Evolutionary conservation across 2,888 invertebrate species (phyloP).

Genomic region (Hermaeophaga mercurialis): DNA sequence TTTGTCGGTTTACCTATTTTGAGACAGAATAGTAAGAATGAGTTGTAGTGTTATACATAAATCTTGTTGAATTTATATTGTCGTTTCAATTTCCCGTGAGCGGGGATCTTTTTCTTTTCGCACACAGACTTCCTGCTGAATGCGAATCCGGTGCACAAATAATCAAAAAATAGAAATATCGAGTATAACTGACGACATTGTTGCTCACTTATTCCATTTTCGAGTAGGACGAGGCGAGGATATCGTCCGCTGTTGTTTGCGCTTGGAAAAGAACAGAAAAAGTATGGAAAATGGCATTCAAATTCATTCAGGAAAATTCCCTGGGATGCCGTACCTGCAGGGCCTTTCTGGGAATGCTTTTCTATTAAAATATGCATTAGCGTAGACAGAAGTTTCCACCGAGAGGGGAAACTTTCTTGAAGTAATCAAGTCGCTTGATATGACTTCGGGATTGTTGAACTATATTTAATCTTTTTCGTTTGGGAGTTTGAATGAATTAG

Average conservation of each 20-base stretch:
- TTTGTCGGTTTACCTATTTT: too few species aligned
- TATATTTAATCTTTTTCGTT: slow-evolving; percentile 24
- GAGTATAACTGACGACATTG: slow-evolving; percentile 15
- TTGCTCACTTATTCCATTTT: slow-evolving; percentile 29
- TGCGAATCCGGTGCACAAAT: not conserved
- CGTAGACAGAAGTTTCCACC: slow-evolving; percentile 23
- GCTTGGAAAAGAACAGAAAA: slow-evolving; percentile 28
- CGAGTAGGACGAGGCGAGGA: slow-evolving; percentile 12
- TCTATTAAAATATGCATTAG: slow-evolving; percentile 32
- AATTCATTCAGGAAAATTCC: slow-evolving; percentile 48
- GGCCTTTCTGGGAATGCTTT: slow-evolving; percentile 25
- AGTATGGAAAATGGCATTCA: slow-evolving; percentile 47
- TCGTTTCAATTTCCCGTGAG: not conserved
- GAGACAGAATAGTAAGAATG: too few species aligned
- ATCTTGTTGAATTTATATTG: not conserved
- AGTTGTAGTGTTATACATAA: too few species aligned
- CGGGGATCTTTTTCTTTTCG: not conserved
- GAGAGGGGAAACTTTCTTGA: slow-evolving; percentile 23
- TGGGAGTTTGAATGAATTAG: slow-evolving; percentile 19
- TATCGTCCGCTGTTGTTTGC: slow-evolving; percentile 35
- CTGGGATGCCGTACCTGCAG: slow-evolving; percentile 45
- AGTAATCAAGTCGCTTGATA: slow-evolving; percentile 23
- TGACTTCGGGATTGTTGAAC: slow-evolving; percentile 23
- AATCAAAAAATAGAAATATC: slow-evolving; percentile 13
- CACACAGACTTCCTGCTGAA: not conserved